These are phyloP conservation scores for Poecilia picta DNA, from an alignment of 2,797 vertebrate genomes.

Conservation along the genomic window DNA sequence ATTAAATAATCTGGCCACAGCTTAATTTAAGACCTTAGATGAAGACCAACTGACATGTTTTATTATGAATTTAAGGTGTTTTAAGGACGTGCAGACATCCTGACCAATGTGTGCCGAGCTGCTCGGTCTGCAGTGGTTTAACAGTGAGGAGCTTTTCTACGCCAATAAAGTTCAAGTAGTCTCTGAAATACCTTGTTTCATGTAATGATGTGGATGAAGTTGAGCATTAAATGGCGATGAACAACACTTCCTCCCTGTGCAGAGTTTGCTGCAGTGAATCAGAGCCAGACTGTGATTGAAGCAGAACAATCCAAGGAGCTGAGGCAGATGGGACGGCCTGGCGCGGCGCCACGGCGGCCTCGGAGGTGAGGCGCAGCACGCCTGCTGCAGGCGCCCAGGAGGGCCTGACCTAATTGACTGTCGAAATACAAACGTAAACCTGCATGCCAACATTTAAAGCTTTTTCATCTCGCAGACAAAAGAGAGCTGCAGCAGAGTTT, in stretches of 20 bases:
- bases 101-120: neutral
- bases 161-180: neutral
- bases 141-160: neutral
- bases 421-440: constrained; percentile 50
- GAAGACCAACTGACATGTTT: too few species aligned
- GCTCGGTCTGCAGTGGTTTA: neutral
- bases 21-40: too few species aligned
- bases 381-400: constrained; percentile 40
- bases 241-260: constrained; percentile 9
- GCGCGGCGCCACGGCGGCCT: constrained; percentile 50
- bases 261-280: constrained; percentile 15
- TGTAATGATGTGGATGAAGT: constrained; percentile 1
- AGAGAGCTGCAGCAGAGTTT: constrained; percentile 1
- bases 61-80: too few species aligned
- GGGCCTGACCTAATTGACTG: constrained; percentile 55
- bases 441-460: constrained; percentile 42
- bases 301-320: constrained; percentile 38
- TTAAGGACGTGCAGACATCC: too few species aligned
- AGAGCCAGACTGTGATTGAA: constrained; percentile 17
- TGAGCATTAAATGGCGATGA: constrained; percentile 9
- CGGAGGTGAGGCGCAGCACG: constrained; percentile 44
- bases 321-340: constrained; percentile 57
- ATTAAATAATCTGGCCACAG: too few species aligned
- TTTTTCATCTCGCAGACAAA: constrained; percentile 25
- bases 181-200: neutral